Percentiles rank a stretch among this genome's conserved stretches.
Conservation (phyloP, 2,888 invertebrate species). For the Brachyopa scutellaris region DNA sequence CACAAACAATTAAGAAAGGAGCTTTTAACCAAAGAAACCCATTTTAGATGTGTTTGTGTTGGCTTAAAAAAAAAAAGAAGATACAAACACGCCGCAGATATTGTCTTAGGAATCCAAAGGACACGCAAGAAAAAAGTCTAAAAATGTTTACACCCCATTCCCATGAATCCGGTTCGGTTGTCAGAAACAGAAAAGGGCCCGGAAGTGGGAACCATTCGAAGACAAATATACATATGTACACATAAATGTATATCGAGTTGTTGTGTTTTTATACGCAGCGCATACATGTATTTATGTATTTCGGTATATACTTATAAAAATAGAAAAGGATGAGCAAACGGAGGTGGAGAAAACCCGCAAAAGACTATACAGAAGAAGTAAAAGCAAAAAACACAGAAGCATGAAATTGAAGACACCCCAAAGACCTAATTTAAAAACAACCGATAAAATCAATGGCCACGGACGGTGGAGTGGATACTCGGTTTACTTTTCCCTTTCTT, state of each 20-base stretch:
- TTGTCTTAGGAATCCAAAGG: slow-evolving; percentile 4
- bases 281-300: too few species aligned
- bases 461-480: background rate
- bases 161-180: background rate
- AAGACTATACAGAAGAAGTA: background rate
- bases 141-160: background rate
- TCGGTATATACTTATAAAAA: background rate
- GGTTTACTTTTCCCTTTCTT: background rate
- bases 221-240: too few species aligned
- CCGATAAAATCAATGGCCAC: slow-evolving; percentile 16
- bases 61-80: background rate
- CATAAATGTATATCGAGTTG: background rate
- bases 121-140: slow-evolving; percentile 1
- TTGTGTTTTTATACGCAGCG: too few species aligned
- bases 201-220: background rate
- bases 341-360: background rate
- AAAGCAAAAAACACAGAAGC: background rate
- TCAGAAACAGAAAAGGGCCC: background rate
- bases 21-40: background rate
- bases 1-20: background rate
- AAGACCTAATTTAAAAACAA: slow-evolving; percentile 32
- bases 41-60: slow-evolving; percentile 6
- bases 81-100: too few species aligned
- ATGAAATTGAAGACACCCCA: slow-evolving; percentile 39
- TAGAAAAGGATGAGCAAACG: slow-evolving; percentile 18